phyloP scores from a whole-genome alignment of 1,140 invertebrate species.

The Zophobas morio region DNA sequence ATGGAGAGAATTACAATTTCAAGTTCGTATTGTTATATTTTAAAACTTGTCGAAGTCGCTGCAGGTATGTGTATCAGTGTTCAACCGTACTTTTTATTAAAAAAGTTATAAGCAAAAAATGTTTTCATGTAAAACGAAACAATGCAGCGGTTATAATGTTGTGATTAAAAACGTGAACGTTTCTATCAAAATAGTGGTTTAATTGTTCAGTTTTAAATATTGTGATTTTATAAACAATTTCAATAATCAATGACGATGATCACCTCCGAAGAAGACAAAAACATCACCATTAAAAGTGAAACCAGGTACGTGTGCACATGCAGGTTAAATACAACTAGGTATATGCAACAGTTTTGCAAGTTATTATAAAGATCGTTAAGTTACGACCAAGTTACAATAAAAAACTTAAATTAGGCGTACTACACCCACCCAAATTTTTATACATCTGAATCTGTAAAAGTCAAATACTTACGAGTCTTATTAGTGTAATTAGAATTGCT shows the following conservation, averaged over 20 bases:
- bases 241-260: slow-evolving; percentile 51
- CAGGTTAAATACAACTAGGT: neutral
- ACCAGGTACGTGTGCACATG: slow-evolving; percentile 49
- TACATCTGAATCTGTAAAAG: too few species aligned
- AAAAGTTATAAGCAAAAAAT: slow-evolving; percentile 13
- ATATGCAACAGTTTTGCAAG: too few species aligned
- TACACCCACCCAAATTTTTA: too few species aligned
- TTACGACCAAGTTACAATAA: too few species aligned
- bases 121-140: slow-evolving; percentile 10
- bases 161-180: neutral
- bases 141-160: slow-evolving; percentile 8
- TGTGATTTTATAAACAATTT: slow-evolving; percentile 24
- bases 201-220: neutral
- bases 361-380: too few species aligned
- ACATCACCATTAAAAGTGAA: slow-evolving; percentile 27
- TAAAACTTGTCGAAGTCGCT: neutral
- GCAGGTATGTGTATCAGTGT: slow-evolving; percentile 31
- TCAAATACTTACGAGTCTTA: too few species aligned
- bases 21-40: slow-evolving; percentile 27
- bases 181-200: neutral
- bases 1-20: slow-evolving; percentile 39
- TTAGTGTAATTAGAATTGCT: too few species aligned
- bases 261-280: slow-evolving; percentile 51
- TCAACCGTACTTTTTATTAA: neutral
- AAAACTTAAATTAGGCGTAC: too few species aligned